Percentiles rank a stretch among this genome's conserved stretches.
phyloP scores from a whole-genome alignment of 2,888 invertebrate genomes.

The Herminia tarsipennalis region DNA sequence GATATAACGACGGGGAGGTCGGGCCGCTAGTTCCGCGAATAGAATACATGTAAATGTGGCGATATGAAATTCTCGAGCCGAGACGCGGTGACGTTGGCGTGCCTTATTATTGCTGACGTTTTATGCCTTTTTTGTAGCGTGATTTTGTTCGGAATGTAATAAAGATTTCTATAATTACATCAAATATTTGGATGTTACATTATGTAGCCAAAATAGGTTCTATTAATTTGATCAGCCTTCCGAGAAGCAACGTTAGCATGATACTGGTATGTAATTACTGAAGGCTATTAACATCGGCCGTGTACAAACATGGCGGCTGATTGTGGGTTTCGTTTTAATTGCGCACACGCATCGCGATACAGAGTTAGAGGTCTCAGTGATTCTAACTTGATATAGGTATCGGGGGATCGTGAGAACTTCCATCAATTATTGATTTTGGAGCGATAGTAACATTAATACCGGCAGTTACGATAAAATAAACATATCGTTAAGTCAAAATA shows the following conservation, averaged over 20 bases:
- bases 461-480: conserved; percentile 38
- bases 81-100: conserved; percentile 56
- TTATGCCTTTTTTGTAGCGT: conserved; percentile 45
- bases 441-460: conserved; percentile 40
- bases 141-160: conserved; percentile 35
- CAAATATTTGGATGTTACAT: conserved; percentile 47
- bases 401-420: conserved; percentile 75
- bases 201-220: conserved; percentile 73
- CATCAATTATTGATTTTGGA: conserved; percentile 75
- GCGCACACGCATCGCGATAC: conserved; percentile 82
- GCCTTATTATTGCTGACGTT: conserved; percentile 57
- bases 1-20: conserved; percentile 74
- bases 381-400: conserved; percentile 62
- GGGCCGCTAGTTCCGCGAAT: conserved; percentile 70
- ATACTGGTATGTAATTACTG: conserved; percentile 83
- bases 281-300: conserved; percentile 84
- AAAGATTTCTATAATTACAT: conserved; percentile 42
- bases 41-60: conserved; percentile 69
- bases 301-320: conserved; percentile 86
- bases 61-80: conserved; percentile 74
- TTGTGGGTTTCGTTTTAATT: conserved; percentile 85
- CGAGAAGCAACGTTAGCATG: conserved; percentile 81
- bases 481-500: conserved; percentile 31
- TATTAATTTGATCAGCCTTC: conserved; percentile 84
- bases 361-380: conserved; percentile 74